Conservation (phyloP, 1,140 invertebrate species). For the Drosophila simulans region DNA sequence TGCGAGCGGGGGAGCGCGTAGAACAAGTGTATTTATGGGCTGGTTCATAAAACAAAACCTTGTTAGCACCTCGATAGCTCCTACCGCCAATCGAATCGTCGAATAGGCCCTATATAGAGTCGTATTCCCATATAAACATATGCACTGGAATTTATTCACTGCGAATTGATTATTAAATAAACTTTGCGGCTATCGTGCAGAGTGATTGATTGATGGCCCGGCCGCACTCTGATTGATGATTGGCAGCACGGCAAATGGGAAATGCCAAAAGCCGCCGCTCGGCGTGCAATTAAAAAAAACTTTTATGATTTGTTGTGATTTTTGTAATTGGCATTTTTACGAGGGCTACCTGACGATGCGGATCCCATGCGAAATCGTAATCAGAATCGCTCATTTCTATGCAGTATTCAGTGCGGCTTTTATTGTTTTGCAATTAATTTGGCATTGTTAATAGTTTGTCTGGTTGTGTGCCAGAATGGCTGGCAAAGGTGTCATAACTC, state of each 20-base stretch:
- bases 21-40: slow-evolving; percentile 45
- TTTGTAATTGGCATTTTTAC: slow-evolving; percentile 74
- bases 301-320: slow-evolving; percentile 82
- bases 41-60: slow-evolving; percentile 28
- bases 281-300: slow-evolving; percentile 66
- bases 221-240: slow-evolving; percentile 49
- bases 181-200: slow-evolving; percentile 30
- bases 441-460: slow-evolving; percentile 68
- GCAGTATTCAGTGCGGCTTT: slow-evolving; percentile 66
- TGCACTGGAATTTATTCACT: slow-evolving; percentile 37
- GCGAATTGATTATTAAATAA: slow-evolving; percentile 37
- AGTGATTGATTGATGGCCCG: slow-evolving; percentile 38
- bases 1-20: slow-evolving; percentile 24
- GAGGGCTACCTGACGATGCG: slow-evolving; percentile 66
- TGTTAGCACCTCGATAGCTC: slow-evolving; percentile 38
- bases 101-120: slow-evolving; percentile 1
- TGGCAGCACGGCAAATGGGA: slow-evolving; percentile 25
- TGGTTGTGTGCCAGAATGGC: slow-evolving; percentile 33
- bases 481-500: slow-evolving; percentile 71
- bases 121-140: not conserved
- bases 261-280: slow-evolving; percentile 40
- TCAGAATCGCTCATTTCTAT: slow-evolving; percentile 52
- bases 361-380: slow-evolving; percentile 41
- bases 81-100: not conserved
- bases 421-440: slow-evolving; percentile 75